These are phyloP conservation scores for Onychomys arenicola DNA, from an alignment of 2,797 vertebrate genomes.

Conservation along the genomic window DNA sequence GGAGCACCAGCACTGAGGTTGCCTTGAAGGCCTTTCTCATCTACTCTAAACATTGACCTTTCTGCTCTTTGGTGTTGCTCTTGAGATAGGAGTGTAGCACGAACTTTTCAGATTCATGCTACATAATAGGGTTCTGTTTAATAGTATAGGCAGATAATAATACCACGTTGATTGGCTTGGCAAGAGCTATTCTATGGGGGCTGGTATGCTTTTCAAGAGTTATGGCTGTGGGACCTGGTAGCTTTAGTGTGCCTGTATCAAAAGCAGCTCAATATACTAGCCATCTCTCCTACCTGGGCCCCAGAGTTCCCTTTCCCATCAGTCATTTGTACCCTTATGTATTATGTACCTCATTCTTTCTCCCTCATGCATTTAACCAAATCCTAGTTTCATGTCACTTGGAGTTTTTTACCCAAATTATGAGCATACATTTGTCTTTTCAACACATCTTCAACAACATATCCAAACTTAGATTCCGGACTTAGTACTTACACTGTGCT, in stretches of 20 bases:
- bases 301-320: background rate
- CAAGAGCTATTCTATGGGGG: too few relatives aligned
- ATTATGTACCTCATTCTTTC: background rate
- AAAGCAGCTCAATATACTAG: background rate
- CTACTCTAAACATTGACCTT: rapidly evolving
- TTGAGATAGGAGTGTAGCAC: too few relatives aligned
- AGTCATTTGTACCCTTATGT: background rate
- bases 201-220: background rate
- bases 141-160: too few relatives aligned
- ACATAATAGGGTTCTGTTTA: background rate
- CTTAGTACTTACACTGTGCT: rapidly evolving
- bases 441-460: background rate
- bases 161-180: background rate
- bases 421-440: background rate
- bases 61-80: background rate
- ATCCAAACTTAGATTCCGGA: background rate
- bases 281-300: background rate
- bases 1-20: background rate
- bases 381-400: background rate
- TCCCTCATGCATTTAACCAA: background rate
- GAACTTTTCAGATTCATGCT: too few relatives aligned
- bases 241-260: background rate
- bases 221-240: too few relatives aligned
- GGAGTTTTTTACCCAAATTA: background rate
- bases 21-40: background rate